These are phyloP conservation scores for Ophiothrix spiculata DNA, from an alignment of 35 echinoderm and acorn worm species.

Conservation along the genomic window DNA sequence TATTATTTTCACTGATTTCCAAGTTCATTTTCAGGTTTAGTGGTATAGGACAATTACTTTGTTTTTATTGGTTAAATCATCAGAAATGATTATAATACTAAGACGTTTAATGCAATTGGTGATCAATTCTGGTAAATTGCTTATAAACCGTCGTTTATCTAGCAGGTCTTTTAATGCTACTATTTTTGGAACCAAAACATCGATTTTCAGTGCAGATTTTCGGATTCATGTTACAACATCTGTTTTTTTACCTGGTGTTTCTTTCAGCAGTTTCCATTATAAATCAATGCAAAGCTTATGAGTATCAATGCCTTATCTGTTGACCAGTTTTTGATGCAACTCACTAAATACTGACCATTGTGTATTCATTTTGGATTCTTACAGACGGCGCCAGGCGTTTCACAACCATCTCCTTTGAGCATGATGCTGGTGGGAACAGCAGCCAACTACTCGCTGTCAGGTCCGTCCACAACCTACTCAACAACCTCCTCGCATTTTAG, in stretches of 20 bases:
- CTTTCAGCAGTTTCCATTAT: background rate
- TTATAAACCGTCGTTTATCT: too few relatives aligned
- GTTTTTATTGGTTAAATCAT: too few relatives aligned
- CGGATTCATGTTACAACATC: too few relatives aligned
- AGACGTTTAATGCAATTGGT: too few relatives aligned
- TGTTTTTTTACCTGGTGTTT: background rate
- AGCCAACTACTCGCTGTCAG: conserved; percentile 32
- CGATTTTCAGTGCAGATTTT: too few relatives aligned
- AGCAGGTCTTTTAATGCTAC: too few relatives aligned
- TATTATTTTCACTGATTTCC: too few relatives aligned
- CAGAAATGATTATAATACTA: too few relatives aligned
- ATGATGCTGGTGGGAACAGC: conserved; percentile 39
- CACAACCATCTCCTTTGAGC: conserved; percentile 18
- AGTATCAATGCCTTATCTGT: background rate
- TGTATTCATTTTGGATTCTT: background rate
- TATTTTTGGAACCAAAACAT: too few relatives aligned
- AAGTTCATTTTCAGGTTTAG: too few relatives aligned
- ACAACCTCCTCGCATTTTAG: conserved; percentile 18
- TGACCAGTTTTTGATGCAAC: background rate
- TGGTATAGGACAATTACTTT: too few relatives aligned
- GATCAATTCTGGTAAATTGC: too few relatives aligned
- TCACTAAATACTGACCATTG: background rate
- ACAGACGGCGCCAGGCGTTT: background rate
- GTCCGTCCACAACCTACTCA: conserved; percentile 18
- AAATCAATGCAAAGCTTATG: background rate